These are phyloP conservation scores for Aurelia coerulea DNA, from an alignment of 30 jellyfish, hydroid and myxozoan genomes.

Conservation along the genomic window DNA sequence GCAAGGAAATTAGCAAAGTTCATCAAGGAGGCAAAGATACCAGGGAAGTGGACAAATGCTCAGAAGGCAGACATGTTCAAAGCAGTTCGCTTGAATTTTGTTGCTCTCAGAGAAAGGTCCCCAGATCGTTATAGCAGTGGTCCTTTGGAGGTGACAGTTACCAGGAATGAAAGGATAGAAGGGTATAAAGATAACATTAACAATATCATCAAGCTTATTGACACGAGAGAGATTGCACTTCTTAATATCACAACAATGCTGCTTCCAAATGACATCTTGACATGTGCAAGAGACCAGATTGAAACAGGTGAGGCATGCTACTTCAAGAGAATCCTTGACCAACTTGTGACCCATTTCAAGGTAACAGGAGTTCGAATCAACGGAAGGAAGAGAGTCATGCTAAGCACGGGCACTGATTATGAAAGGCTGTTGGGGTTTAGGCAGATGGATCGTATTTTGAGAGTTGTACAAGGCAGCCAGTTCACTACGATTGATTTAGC, in stretches of 20 bases:
- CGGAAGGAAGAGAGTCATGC: conserved; percentile 32
- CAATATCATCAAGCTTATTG: not conserved
- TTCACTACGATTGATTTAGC: conserved; percentile 16
- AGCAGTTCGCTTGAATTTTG: not conserved
- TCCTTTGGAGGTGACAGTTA: not conserved
- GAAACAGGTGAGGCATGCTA: conserved; percentile 20
- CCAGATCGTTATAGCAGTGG: conserved; percentile 1
- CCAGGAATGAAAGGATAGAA: not conserved
- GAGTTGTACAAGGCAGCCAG: conserved; percentile 29
- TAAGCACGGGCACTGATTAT: conserved; percentile 22
- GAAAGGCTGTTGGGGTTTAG: conserved; percentile 19
- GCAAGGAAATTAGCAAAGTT: conserved; percentile 4
- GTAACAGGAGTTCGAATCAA: conserved; percentile 12
- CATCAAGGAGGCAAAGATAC: not conserved
- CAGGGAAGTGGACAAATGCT: conserved; percentile 5
- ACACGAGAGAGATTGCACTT: not conserved
- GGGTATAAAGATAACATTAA: conserved; percentile 22
- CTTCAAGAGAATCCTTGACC: conserved; percentile 31
- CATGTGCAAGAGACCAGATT: conserved; percentile 4
- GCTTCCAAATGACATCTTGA: conserved; percentile 36
- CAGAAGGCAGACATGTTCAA: not conserved
- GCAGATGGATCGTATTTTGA: conserved; percentile 33
- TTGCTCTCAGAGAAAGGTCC: not conserved
- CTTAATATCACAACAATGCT: conserved; percentile 3
- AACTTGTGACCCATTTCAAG: conserved; percentile 26